Evolutionary conservation across 37 sponge, comb jelly and placozoan species (phyloP).

Genomic region (Diacarnus erythraeanus): DNA sequence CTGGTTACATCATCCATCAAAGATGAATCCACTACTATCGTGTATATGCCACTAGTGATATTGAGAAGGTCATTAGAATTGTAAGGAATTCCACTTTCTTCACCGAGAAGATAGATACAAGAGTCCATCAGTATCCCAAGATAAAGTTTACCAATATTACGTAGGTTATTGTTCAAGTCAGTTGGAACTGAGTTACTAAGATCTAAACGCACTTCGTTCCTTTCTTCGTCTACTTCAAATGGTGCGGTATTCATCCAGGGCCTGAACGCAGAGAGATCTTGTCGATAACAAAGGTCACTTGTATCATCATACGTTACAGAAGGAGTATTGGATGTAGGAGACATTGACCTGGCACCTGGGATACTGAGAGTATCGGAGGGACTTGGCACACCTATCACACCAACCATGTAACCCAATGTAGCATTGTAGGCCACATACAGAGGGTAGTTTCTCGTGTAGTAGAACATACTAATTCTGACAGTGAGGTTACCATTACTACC

Average conservation of each 20-base stretch:
- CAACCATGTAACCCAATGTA: slow-evolving; percentile 21
- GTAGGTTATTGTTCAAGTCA: neutral
- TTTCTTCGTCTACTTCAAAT: slow-evolving; percentile 20
- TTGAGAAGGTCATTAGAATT: neutral
- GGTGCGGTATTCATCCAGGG: slow-evolving; percentile 43
- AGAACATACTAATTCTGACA: slow-evolving; percentile 25
- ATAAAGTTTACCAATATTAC: slow-evolving; percentile 14
- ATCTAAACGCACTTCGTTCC: slow-evolving; percentile 8
- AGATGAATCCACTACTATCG: neutral
- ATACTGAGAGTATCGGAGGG: slow-evolving; percentile 24
- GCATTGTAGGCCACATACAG: neutral
- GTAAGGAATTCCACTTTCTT: slow-evolving; percentile 31
- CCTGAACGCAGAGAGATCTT: too few species aligned
- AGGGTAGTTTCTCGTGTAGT: slow-evolving; percentile 6
- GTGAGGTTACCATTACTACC: neutral
- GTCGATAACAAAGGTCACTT: neutral
- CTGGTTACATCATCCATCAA: neutral
- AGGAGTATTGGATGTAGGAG: neutral
- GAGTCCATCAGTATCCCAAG: slow-evolving; percentile 4
- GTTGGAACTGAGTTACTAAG: slow-evolving; percentile 37
- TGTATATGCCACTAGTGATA: slow-evolving; percentile 20
- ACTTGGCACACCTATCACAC: slow-evolving; percentile 38
- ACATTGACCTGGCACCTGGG: slow-evolving; percentile 21
- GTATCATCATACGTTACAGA: neutral
- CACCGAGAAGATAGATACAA: slow-evolving; percentile 10